Percentiles rank a stretch among this genome's conserved stretches.
These are phyloP conservation scores for Parnassius glacialis DNA, from an alignment of 2,888 invertebrate species.

Conservation along the genomic window DNA sequence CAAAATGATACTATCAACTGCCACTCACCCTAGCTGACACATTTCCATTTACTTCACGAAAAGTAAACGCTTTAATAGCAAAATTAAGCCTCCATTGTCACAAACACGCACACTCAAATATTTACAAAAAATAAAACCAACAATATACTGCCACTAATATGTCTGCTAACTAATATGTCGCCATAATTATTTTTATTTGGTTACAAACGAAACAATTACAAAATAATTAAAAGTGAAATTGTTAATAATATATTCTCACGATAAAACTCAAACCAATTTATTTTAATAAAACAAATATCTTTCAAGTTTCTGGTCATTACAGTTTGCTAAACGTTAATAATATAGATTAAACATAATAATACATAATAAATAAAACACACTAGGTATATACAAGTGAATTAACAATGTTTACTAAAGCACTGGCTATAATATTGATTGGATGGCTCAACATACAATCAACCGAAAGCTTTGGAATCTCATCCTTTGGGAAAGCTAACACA, in stretches of 20 bases:
- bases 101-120: constrained; percentile 12
- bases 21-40: constrained; percentile 9
- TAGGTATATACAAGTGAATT: constrained; percentile 9
- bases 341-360: too few relatives aligned
- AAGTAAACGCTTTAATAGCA: constrained; percentile 18
- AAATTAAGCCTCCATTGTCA: constrained; percentile 1
- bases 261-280: too few relatives aligned
- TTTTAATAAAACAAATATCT: too few relatives aligned
- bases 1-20: background rate
- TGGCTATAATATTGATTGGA: constrained; percentile 45
- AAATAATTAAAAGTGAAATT: too few relatives aligned
- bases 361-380: background rate
- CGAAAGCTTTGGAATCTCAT: constrained; percentile 64
- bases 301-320: background rate
- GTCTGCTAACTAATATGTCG: too few relatives aligned
- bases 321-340: background rate
- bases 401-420: constrained; percentile 22
- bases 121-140: constrained; percentile 1
- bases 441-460: constrained; percentile 46
- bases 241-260: too few relatives aligned
- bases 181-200: background rate
- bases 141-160: too few relatives aligned
- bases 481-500: constrained; percentile 70
- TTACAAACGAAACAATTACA: too few relatives aligned
- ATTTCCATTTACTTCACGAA: constrained; percentile 10